phyloP scores from a whole-genome alignment of 2,888 invertebrate species.

The Drosophila monieri region DNA sequence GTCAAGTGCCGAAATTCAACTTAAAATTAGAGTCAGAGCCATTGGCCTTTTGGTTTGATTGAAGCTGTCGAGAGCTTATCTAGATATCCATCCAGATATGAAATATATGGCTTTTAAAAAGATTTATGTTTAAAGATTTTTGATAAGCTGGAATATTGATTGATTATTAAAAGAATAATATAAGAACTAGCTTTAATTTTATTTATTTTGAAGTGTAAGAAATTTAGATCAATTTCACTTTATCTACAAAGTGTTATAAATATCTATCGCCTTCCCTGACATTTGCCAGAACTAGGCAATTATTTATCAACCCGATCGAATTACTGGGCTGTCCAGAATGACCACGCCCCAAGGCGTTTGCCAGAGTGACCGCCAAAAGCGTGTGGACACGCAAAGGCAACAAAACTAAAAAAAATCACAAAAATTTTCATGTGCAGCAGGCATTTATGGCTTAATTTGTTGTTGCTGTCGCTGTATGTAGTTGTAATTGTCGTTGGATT shows the following conservation, averaged over 20 bases:
- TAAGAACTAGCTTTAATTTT: too few species aligned
- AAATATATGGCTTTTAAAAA: not conserved
- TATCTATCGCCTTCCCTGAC: slow-evolving; percentile 3
- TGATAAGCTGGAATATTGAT: not conserved
- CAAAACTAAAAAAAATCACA: slow-evolving; percentile 24
- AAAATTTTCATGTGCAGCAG: slow-evolving; percentile 73
- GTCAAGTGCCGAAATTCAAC: slow-evolving; percentile 73
- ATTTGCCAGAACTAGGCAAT: slow-evolving; percentile 4
- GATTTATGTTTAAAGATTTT: not conserved
- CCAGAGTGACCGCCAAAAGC: slow-evolving; percentile 64
- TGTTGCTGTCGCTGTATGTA: slow-evolving; percentile 43
- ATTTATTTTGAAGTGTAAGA: too few species aligned
- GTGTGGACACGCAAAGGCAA: slow-evolving; percentile 72
- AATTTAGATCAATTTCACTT: too few species aligned
- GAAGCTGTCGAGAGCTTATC: slow-evolving; percentile 44
- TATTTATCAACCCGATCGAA: slow-evolving; percentile 41
- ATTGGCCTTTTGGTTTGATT: slow-evolving; percentile 56
- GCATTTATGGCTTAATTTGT: slow-evolving; percentile 75
- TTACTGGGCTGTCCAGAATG: slow-evolving; percentile 44
- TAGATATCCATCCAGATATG: slow-evolving; percentile 21
- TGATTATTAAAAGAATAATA: not conserved
- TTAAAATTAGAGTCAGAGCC: slow-evolving; percentile 37
- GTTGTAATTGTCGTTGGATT: slow-evolving; percentile 34
- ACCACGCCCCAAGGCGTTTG: slow-evolving; percentile 51
- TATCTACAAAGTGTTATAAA: not conserved